Evolutionary conservation across 2,888 invertebrate genomes (phyloP).

Genomic region (Chaitophorus viminalis): DNA sequence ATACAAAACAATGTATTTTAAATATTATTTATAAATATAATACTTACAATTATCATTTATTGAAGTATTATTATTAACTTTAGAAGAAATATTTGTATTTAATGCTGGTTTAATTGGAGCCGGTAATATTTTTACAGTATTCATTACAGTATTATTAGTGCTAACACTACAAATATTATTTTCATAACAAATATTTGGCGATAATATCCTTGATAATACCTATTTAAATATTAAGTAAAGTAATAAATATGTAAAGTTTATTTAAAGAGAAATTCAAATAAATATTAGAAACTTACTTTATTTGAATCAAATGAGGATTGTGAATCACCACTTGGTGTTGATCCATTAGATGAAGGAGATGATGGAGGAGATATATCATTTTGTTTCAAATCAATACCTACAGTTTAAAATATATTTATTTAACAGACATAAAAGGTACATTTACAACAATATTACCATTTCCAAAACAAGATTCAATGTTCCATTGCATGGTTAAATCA

Average conservation of each 20-base stretch:
- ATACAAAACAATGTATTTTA: not conserved
- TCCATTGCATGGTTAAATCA: conserved; percentile 50
- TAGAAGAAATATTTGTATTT: conserved; percentile 11
- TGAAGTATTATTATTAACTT: conserved; percentile 25
- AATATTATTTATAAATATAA: conserved; percentile 2
- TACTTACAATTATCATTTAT: conserved; percentile 46
- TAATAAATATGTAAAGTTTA: not conserved
- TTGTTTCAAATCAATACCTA: conserved; percentile 46
- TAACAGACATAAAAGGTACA: not conserved
- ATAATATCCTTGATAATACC: conserved; percentile 16
- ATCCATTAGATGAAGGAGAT: conserved; percentile 54
- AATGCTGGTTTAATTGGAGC: conserved; percentile 15
- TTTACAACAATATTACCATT: conserved; percentile 38
- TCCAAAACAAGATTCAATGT: conserved; percentile 54
- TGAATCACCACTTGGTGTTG: conserved; percentile 45
- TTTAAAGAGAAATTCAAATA: not conserved
- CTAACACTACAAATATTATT: not conserved
- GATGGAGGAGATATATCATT: conserved; percentile 43
- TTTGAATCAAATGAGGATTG: conserved; percentile 47
- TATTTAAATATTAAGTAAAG: conserved; percentile 1
- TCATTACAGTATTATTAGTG: not conserved
- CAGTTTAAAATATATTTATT: not conserved
- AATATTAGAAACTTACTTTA: conserved; percentile 25
- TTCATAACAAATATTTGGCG: not conserved
- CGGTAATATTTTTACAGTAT: conserved; percentile 35